These are phyloP conservation scores for Puffinus mauretanicus DNA, from an alignment of 2,113 vertebrate genomes.

Conservation along the genomic window DNA sequence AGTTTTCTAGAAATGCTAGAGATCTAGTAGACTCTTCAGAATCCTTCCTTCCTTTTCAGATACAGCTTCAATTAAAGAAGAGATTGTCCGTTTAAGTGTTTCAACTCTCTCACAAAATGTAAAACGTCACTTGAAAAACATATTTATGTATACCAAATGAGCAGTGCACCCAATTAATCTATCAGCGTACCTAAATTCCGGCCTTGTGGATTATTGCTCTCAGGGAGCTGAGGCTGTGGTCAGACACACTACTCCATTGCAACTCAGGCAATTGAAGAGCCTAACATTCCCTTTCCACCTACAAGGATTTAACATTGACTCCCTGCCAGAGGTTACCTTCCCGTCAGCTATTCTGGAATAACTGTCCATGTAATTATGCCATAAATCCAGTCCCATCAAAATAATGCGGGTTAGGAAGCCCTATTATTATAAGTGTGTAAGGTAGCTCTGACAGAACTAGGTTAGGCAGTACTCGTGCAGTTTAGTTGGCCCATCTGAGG, in stretches of 20 bases:
- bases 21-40: not conserved
- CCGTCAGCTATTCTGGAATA: not conserved
- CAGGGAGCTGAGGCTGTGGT: not conserved
- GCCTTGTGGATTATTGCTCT: not conserved
- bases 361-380: not conserved
- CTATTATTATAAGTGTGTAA: not conserved
- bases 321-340: not conserved
- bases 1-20: not conserved
- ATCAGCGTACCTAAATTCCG: not conserved
- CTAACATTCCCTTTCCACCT: not conserved
- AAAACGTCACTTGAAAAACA: not conserved
- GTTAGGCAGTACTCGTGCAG: not conserved
- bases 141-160: not conserved
- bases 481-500: not conserved
- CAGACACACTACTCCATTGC: not conserved
- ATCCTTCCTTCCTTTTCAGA: not conserved
- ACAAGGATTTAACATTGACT: not conserved
- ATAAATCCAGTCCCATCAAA: constrained; percentile 1
- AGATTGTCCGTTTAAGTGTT: not conserved
- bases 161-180: not conserved
- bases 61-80: not conserved
- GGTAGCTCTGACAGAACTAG: not conserved
- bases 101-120: not conserved
- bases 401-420: not conserved
- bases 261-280: not conserved